Evolutionary conservation across 2,888 invertebrate genomes (phyloP).

Genomic region (Drosophila imparisetae): DNA sequence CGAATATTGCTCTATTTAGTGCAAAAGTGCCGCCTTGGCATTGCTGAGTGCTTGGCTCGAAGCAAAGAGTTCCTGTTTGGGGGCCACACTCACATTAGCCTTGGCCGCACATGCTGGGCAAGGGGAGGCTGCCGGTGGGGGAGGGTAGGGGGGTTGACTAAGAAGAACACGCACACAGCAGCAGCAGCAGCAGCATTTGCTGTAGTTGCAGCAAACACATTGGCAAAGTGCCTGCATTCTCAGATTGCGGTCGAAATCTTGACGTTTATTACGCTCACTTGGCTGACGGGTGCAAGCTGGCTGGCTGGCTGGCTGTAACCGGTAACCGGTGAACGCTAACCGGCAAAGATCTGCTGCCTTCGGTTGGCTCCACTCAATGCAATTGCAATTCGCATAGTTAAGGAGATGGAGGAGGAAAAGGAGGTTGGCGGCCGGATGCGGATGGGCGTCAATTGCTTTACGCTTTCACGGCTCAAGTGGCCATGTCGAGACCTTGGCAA

Average conservation of each 20-base stretch:
- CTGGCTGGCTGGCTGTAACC: neutral
- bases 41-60: neutral
- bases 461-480: slow-evolving; percentile 60
- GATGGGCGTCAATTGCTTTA: slow-evolving; percentile 58
- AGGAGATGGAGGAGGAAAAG: neutral
- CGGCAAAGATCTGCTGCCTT: neutral
- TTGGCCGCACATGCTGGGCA: neutral
- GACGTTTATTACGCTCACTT: slow-evolving; percentile 73
- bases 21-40: neutral
- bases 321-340: slow-evolving; percentile 3
- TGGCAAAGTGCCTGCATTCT: slow-evolving; percentile 33
- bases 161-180: slow-evolving; percentile 42
- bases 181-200: neutral
- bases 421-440: slow-evolving; percentile 12
- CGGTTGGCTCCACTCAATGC: slow-evolving; percentile 1
- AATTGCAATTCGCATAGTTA: slow-evolving; percentile 15
- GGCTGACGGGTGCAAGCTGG: slow-evolving; percentile 37
- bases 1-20: neutral
- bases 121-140: neutral
- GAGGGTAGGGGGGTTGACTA: neutral
- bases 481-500: slow-evolving; percentile 57
- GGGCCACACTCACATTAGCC: slow-evolving; percentile 26
- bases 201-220: slow-evolving; percentile 1
- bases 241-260: slow-evolving; percentile 61
- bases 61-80: slow-evolving; percentile 21